Base-by-base conservation (phyloP, 2,113 vertebrate genomes). In the Chionodraco myersi region DNA sequence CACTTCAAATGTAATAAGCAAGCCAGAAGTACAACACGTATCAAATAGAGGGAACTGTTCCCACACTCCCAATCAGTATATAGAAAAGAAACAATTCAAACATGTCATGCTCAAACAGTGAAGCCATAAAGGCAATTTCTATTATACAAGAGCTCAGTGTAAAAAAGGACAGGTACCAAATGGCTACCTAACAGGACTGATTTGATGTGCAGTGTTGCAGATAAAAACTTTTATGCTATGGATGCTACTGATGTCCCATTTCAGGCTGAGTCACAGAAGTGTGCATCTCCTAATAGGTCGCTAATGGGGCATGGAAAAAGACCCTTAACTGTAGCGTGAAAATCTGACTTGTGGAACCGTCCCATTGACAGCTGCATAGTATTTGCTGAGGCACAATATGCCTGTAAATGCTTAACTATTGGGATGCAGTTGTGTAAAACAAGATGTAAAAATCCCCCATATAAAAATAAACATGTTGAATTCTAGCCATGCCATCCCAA, bases 331-430 rank as follows among this genome's bases (percentile, higher is more conserved):
- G 70, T 68, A 63, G 72, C 66, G 30, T 80, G 58, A 77, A 75
- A 75, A 51, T 84, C 68, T 78, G 75, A 89, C 75, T 56, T 65
- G 82, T 80, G 82, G 82, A 87, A 86, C 72, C 66, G 73, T 77
- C 80, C 82, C 67, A 77, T 45, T 87, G 80, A 87, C 78, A 87
- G 80, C 72, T 83, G 76, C 60, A 54, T 57, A 54, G 49, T 41
- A 83, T 59, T 82, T 61, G 15, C 56, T 0, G 16, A 58, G 44
- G 36, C 54, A 63, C 36, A 45, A 10, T 7, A 41, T 49, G 45
- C 45, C 21, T 60, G 56, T 80, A n/a, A 60, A 64, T 61, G 57
- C 65, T 72, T 56, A 80, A 68, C 51, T 59, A 45, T 2, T 10
- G 47, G 12, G 7, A 41, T 80, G 62, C 16, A 58, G 0, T 30